Base-by-base conservation (phyloP, 2,797 vertebrate species). In the Cheirogaleus major region DNA sequence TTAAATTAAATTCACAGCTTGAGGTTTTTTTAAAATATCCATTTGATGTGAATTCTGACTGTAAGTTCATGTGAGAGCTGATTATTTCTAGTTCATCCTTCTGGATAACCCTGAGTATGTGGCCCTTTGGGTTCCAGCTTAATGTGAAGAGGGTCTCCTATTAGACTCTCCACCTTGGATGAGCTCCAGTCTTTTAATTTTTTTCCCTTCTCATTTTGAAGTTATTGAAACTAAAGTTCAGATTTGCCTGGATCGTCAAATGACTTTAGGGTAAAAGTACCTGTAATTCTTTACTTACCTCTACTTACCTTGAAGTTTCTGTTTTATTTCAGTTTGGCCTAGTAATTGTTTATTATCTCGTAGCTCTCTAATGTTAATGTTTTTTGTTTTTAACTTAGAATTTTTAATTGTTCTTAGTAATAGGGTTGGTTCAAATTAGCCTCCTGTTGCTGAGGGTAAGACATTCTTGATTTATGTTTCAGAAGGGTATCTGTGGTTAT, bases 71-170 rank as follows among this genome's bases (percentile, higher is more conserved):
- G 12, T 38, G 48, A 94, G 20, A 69, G 55, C 35, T 95, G 45
- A 72, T 94, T 45, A 52, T 70, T 93, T 96, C 30, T 89, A 27
- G n/a, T 91, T 88, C 30, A 89, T 92, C 43, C 57, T 91, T 75
- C 59, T 92, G 75, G 45, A 43, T 76, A 65, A 72, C 50, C 27
- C n/a, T 89, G 79, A 91, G 30, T 88, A 59, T 59, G 14, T 81
- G 72, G 9, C 48, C 41, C 20, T 59, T 65, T 94, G 67, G 45
- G 8, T 85, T 65, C 17, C 35, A 63, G 57, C 45, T 89, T 92
- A 93, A 78, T n/a, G n/a, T 65, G 20, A 85, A 81, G 72, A 89
- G 14, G 25, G 61, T 72, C 32, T 80, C 65, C 52, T 79, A 0
- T 63, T 55, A 80, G 59, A 81, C 43, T 20, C 4, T 73, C 32